These are phyloP conservation scores for Clinocottus analis DNA, from an alignment of 2,113 vertebrate genomes.

Conservation along the genomic window DNA sequence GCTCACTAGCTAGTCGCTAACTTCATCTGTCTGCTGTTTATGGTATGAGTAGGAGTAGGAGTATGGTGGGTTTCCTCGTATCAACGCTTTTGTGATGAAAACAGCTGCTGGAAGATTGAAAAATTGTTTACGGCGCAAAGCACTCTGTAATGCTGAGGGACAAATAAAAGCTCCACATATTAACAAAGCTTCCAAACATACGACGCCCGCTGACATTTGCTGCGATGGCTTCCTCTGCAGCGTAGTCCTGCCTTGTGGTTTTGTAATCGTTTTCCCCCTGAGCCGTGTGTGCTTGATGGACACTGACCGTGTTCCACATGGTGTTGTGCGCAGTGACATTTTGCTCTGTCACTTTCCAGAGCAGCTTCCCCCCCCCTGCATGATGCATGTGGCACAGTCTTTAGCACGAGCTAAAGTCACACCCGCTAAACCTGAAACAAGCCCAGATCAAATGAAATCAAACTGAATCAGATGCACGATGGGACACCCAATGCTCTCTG, in stretches of 20 bases:
- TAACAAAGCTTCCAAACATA: slow-evolving; percentile 9
- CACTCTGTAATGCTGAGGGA: neutral
- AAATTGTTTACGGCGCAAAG: too few relatives aligned
- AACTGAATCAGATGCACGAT: too few relatives aligned
- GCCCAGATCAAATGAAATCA: too few relatives aligned
- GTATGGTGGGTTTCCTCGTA: too few relatives aligned
- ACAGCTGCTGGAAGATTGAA: too few relatives aligned
- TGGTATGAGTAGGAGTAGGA: too few relatives aligned
- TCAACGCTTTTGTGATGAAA: too few relatives aligned
- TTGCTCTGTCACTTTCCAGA: slow-evolving; percentile 73
- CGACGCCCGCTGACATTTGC: slow-evolving; percentile 34
- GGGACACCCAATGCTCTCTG: neutral
- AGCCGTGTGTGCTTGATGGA: slow-evolving; percentile 40
- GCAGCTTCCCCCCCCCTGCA: slow-evolving; percentile 56
- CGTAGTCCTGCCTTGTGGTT: slow-evolving; percentile 11
- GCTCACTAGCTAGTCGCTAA: neutral
- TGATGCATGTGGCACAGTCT: slow-evolving; percentile 58
- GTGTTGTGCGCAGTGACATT: slow-evolving; percentile 73
- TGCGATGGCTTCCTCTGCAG: neutral
- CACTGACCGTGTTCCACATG: slow-evolving; percentile 51
- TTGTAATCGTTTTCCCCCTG: slow-evolving; percentile 43
- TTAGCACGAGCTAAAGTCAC: slow-evolving; percentile 43
- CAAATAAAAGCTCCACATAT: neutral
- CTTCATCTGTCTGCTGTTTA: neutral
- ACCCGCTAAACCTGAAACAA: slow-evolving; percentile 54